These are phyloP conservation scores for Amphipyra berbera DNA, from an alignment of 2,888 invertebrate genomes.

Conservation along the genomic window DNA sequence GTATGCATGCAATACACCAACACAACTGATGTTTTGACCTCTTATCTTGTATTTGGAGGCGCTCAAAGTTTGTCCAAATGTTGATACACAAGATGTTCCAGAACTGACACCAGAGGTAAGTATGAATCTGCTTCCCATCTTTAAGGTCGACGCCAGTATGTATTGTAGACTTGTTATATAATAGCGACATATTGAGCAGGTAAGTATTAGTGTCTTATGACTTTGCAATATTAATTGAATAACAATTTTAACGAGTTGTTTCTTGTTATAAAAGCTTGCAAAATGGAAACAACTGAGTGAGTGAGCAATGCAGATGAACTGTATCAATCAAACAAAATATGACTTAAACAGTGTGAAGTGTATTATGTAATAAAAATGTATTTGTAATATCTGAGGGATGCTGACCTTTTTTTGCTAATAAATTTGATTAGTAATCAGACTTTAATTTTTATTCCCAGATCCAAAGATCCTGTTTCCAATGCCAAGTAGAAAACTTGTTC, in stretches of 20 bases:
- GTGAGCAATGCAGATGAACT: constrained; percentile 77
- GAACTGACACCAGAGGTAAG: constrained; percentile 68
- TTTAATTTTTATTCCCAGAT: constrained; percentile 82
- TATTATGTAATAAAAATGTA: constrained; percentile 68
- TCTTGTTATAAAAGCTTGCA: constrained; percentile 87
- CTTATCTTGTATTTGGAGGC: constrained; percentile 41
- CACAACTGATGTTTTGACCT: constrained; percentile 30
- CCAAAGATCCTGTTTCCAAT: constrained; percentile 81
- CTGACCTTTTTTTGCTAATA: constrained; percentile 74
- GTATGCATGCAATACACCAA: constrained; percentile 48
- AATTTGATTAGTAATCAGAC: constrained; percentile 73
- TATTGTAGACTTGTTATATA: constrained; percentile 35
- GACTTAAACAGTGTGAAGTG: constrained; percentile 78
- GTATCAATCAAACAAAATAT: constrained; percentile 54
- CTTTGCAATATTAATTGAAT: constrained; percentile 44
- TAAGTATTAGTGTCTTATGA: constrained; percentile 65
- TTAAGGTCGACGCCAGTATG: constrained; percentile 23
- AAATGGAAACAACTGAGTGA: constrained; percentile 83
- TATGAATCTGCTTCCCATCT: constrained; percentile 56
- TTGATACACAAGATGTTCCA: constrained; percentile 63
- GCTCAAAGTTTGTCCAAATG: constrained; percentile 23
- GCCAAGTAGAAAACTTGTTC: constrained; percentile 54
- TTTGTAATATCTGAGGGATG: constrained; percentile 65
- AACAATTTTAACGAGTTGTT: constrained; percentile 71
- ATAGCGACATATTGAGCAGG: constrained; percentile 55